Evolutionary conservation across 2,797 vertebrate species (phyloP).

Genomic region (Gastrophryne carolinensis): DNA sequence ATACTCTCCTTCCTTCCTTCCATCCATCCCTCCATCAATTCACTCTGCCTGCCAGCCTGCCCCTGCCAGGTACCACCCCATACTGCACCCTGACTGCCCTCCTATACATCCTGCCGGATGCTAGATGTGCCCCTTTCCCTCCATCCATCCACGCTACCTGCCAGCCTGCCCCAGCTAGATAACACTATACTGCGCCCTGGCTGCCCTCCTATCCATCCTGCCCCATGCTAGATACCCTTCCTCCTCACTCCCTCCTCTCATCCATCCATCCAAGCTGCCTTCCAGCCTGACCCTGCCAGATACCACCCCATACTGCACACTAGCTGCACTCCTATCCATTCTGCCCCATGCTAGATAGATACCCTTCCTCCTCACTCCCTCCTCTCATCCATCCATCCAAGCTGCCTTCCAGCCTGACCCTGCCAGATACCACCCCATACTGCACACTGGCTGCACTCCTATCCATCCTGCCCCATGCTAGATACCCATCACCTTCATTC

Average conservation of each 20-base stretch:
- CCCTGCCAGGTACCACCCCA: neutral
- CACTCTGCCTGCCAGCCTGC: no score
- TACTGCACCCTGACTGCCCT: neutral
- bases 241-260: neutral
- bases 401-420: neutral
- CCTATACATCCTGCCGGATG: neutral
- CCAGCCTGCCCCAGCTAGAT: neutral
- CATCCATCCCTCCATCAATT: neutral
- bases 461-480: neutral
- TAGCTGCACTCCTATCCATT: neutral
- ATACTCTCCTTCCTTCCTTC: neutral
- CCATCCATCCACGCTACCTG: neutral
- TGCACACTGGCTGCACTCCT: neutral
- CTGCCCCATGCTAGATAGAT: no score
- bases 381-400: no score
- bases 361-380: neutral
- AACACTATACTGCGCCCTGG: no score
- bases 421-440: neutral
- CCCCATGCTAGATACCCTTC: neutral
- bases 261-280: no score
- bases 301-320: neutral
- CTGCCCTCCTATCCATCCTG: neutral
- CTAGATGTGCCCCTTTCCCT: no score
- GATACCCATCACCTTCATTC: neutral
- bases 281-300: neutral